phyloP scores from a whole-genome alignment of 2,797 vertebrate genomes.

The Gastrophryne carolinensis region DNA sequence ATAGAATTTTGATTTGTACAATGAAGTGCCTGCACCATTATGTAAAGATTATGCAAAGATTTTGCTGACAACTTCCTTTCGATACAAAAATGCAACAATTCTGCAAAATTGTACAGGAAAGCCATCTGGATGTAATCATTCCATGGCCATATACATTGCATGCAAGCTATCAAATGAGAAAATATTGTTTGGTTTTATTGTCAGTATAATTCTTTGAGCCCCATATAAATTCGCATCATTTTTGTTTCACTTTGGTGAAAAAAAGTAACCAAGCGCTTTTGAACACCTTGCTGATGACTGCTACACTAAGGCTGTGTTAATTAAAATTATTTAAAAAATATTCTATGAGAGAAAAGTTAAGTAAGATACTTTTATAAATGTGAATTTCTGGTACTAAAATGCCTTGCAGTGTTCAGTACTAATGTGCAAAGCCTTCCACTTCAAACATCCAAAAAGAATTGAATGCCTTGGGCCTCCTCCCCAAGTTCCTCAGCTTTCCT shows the following conservation, averaged over 20 bases:
- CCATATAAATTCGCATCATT: not conserved
- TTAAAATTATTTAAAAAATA: too few relatives aligned
- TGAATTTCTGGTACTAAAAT: too few relatives aligned
- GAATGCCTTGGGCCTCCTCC: too few relatives aligned
- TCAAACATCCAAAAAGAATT: too few relatives aligned
- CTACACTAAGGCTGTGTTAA: too few relatives aligned
- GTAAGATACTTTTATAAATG: too few relatives aligned
- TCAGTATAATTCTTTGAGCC: conserved; percentile 7
- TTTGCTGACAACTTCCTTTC: conserved; percentile 12
- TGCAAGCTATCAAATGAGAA: not conserved
- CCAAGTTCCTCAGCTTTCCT: too few relatives aligned
- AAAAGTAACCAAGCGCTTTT: not conserved
- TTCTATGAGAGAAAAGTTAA: too few relatives aligned
- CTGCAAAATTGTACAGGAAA: not conserved
- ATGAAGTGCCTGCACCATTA: not conserved
- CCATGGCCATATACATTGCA: not conserved
- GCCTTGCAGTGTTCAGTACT: too few relatives aligned
- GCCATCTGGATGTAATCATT: conserved; percentile 16
- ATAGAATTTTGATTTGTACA: not conserved
- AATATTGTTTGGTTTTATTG: not conserved
- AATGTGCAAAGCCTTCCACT: too few relatives aligned
- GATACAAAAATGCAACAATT: not conserved
- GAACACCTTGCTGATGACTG: not conserved
- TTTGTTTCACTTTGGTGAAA: too few relatives aligned
- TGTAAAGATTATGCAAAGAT: not conserved